Base-by-base conservation (phyloP, 2,888 invertebrate genomes). In the Alentia gelatinosa region DNA sequence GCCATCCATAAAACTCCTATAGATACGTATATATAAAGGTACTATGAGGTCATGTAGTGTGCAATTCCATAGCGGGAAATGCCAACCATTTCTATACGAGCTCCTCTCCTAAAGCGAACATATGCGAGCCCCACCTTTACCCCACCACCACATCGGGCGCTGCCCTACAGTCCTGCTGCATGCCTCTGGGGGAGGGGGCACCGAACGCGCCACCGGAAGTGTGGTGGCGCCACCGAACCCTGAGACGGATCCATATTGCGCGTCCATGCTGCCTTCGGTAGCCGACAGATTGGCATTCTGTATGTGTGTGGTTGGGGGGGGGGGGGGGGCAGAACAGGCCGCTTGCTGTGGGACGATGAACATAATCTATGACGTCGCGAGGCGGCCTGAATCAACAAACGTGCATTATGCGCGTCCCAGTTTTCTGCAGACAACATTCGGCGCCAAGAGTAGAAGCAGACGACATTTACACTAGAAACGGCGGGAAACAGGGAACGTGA, bases 351-450 rank as follows among this genome's bases (percentile, higher is more conserved):
- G n/a, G 63, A 47, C 3, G 68, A 68, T 68, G 26, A 68, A 68
- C 68, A 68, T 68, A 68, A 68, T 68, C 5, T 68, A 68, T 68
- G 30, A 30, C 68, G 68, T 9, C 68, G 26, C 4, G 26, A 68
- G 68, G 33, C 68, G 33, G 68, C n/a, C 79, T 79, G 79, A 79
- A 79, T 79, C 79, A 79, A 79, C 79, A 79, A 19, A 79, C 39
- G 79, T 39, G 37, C 79, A 79, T 79, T 79, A 79, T 79, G 79
- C 37, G n/a, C 79, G 37, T 39, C n/a, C 79, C 79, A 4, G 39
- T 39, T 7, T 79, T 79, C 79, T 26, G 74, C 5, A 33, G 33
- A 33, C 26, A 33, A 33, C 74, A 33, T 79, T 79, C 39, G 79
- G 79, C 79, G 37, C 39, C 79, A 79, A 15, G 79, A 35, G 30